Evolutionary conservation across 2,888 invertebrate genomes (phyloP), one percentile per base, ranked within the genome.

Genomic region (Sphaerophoria taeniata): DNA sequence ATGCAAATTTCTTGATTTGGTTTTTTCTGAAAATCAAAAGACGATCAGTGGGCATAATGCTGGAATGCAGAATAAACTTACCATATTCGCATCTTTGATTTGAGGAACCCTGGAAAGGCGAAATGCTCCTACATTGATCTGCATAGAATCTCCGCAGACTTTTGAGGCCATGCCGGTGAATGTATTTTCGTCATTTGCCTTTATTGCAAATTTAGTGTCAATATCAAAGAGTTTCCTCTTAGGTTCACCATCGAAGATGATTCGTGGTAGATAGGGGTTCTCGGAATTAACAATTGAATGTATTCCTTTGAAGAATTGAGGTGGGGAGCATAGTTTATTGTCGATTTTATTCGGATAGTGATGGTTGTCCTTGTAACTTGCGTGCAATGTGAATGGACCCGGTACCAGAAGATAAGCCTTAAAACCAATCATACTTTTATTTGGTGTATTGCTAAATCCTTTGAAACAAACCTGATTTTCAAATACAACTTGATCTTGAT

Each of bases 331-430:
- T 34, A 87, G 73, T 16, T 87, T 67, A 5, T 71, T 60, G 14
- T 72, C 78, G 31, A 70, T 33, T 14, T 73, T 45, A 6, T 81
- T 45, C 0, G 87, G 89, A 73, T 89, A 89, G 67, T 88, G 82
- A 7, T 67, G 85, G 79, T 88, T 89, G 14, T 87, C 81, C n/a
- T 86, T 81, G 24, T 88, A 88, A 51, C 83, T 87, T 12, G 88
- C 88, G 86, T 89, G 76, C 16, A 90, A 71, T 0, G 89, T 89
- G 61, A 90, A 90, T 6, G 89, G 89, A 2, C 88, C 89, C 33
- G 90, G 90, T n/a, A 89, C 85, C 0, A 90, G 65, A 55, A 89
- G 75, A 2, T 58, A 56, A 0, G 82, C 31, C 70, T 77, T 47
- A 24, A 6, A 31, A 49, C 56, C 82, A 51, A 34, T 34, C 70